phyloP scores from a whole-genome alignment of 2,888 invertebrate genomes.

The Drosophila kambysellisi region DNA sequence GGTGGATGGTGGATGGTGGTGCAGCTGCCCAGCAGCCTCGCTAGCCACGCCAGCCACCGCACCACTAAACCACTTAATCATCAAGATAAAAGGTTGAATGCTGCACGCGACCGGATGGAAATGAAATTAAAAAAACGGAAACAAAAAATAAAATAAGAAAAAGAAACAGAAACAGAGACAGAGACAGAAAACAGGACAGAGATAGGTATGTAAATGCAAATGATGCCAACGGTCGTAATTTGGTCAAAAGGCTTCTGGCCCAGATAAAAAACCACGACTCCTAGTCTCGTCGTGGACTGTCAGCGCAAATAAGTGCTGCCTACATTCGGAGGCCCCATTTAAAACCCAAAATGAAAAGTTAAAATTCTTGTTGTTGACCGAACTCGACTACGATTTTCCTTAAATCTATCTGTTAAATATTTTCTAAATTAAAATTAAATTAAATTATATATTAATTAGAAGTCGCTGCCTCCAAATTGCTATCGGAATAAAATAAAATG shows the following conservation, averaged over 20 bases:
- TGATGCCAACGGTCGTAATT: conserved; percentile 43
- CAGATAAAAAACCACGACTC: conserved; percentile 25
- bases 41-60: conserved; percentile 12
- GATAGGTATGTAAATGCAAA: conserved; percentile 51
- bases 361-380: background rate
- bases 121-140: conserved; percentile 52
- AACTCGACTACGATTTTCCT: background rate
- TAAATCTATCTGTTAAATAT: background rate
- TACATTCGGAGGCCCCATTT: conserved; percentile 33
- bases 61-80: conserved; percentile 33
- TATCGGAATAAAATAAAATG: conserved; percentile 7
- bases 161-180: conserved; percentile 11
- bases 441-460: too few relatives aligned
- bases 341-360: conserved; percentile 2
- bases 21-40: conserved; percentile 1
- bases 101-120: conserved; percentile 45
- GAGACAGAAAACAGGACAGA: background rate
- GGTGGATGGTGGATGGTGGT: background rate
- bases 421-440: background rate
- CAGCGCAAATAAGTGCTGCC: conserved; percentile 66
- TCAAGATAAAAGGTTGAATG: conserved; percentile 46
- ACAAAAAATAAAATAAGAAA: conserved; percentile 10
- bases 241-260: conserved; percentile 47
- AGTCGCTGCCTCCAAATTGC: background rate
- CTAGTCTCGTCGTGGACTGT: conserved; percentile 11